Evolutionary conservation across 2,888 invertebrate species (phyloP), one percentile per base, ranked within the genome.

Genomic region (Cryptosula pallasiana): DNA sequence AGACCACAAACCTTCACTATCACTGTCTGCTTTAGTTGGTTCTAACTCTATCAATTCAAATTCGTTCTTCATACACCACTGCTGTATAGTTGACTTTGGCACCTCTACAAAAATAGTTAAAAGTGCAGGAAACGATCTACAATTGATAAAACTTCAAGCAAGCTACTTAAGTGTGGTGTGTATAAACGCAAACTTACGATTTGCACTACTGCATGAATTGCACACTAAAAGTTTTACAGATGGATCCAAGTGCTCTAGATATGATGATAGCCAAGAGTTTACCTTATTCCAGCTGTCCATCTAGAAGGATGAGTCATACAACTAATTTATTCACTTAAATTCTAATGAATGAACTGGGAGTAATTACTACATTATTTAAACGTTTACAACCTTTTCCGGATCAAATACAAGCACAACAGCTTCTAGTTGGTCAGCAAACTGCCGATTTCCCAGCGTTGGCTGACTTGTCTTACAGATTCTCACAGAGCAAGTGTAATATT

Each of bases 31-130:
- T 23, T 77, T 84, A n/a, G 80, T 77, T 0, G 89, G 88, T 77
- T 88, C 86, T 63, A 91, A 80, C 81, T 91, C 91, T 20, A 91
- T 88, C 72, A 91, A 84, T 81, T 91, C 91, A 86, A 89, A 91
- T 25, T 88, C 88, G 78, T 88, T 87, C 74, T 88, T 86, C 69
- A 90, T 84, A 82, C 91, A 91, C 91, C 91, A 91, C 75, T 88
- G 76, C 73, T 79, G 78, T 16, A 78, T 78, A 13, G 74, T 75
- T 16, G 77, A 71, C 63, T 78, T 75, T 3, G 75, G 73, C 0
- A 82, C 73, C 69, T 73, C 83, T 83, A 76, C n/a, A 77, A 75
- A 54, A 63, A 45, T n/a, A n/a, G n/a, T n/a, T n/a, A n/a, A n/a
- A n/a, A n/a, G n/a, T n/a, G n/a, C n/a, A n/a, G n/a, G n/a, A n/a